A percentile compares a stretch with the other conserved stretches of the same genome.
phyloP scores from a whole-genome alignment of 2,888 invertebrate genomes.

The Coleophora deauratella region DNA sequence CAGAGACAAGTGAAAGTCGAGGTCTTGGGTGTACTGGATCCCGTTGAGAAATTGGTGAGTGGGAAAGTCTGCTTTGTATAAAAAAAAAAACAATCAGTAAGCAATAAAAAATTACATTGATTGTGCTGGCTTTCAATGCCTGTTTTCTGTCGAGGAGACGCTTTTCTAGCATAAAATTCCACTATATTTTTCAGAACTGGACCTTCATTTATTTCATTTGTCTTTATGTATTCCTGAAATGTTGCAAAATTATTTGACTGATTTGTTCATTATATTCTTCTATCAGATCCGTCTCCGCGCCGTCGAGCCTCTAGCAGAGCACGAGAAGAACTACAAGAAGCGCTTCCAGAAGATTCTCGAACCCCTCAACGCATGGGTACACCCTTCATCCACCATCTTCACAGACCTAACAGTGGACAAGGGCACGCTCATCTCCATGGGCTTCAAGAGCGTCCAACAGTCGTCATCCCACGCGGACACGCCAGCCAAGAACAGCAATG shows the following conservation, averaged over 20 bases:
- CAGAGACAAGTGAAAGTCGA: constrained; percentile 90
- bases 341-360: constrained; percentile 88
- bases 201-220: no score
- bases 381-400: constrained; percentile 82
- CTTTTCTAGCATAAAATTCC: no score
- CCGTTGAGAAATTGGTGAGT: constrained; percentile 77
- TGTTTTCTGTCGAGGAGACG: no score
- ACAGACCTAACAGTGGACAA: constrained; percentile 91
- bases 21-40: constrained; percentile 88
- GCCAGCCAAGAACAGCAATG: constrained; percentile 75
- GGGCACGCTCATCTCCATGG: constrained; percentile 83
- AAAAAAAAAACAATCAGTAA: no score
- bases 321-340: constrained; percentile 85
- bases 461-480: constrained; percentile 63
- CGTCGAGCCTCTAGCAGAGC: constrained; percentile 86
- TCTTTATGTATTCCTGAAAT: no score
- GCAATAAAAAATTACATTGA: no score
- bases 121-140: no score
- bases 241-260: no score
- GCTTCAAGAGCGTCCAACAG: constrained; percentile 85
- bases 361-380: constrained; percentile 85
- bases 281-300: constrained; percentile 81
- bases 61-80: not conserved
- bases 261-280: no score
- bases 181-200: no score